A percentile compares a stretch with the other conserved stretches of the same genome.
Evolutionary conservation across 2,113 vertebrate genomes (phyloP).

Genomic region (Thamnophis sirtalis): DNA sequence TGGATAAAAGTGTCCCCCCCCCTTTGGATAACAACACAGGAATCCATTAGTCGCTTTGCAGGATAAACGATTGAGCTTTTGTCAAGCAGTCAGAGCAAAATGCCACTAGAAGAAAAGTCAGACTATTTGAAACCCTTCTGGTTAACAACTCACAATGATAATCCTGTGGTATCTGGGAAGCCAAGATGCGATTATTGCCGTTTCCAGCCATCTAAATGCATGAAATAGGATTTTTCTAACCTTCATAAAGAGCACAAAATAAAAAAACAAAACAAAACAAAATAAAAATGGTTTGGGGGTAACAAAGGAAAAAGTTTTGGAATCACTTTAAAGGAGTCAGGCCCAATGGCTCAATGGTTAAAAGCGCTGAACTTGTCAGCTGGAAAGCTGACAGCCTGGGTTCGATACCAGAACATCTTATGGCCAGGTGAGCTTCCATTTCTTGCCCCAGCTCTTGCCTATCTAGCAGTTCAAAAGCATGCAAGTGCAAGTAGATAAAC

Average conservation of each 20-base stretch:
- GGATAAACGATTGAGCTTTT: not conserved
- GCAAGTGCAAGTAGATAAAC: not conserved
- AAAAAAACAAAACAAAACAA: not conserved
- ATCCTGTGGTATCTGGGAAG: not conserved
- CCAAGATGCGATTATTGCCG: not conserved
- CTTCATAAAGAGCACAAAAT: not conserved
- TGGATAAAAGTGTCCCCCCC: not conserved
- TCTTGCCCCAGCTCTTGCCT: not conserved
- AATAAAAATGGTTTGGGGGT: not conserved
- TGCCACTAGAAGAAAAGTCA: not conserved
- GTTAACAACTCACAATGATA: not conserved
- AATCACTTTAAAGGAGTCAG: not conserved
- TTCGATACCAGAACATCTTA: not conserved
- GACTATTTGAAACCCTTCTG: not conserved
- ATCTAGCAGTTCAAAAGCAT: not conserved
- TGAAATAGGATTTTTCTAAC: not conserved
- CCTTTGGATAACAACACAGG: not conserved
- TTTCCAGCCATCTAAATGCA: not conserved
- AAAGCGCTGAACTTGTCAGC: not conserved
- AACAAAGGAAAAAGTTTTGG: not conserved
- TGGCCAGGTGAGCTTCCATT: not conserved
- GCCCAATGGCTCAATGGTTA: not conserved
- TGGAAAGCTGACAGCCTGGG: not conserved
- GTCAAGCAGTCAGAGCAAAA: not conserved
- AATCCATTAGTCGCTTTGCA: not conserved